Conservation (phyloP, 2,888 invertebrate genomes). For the Caenorhabditis virilis region DNA sequence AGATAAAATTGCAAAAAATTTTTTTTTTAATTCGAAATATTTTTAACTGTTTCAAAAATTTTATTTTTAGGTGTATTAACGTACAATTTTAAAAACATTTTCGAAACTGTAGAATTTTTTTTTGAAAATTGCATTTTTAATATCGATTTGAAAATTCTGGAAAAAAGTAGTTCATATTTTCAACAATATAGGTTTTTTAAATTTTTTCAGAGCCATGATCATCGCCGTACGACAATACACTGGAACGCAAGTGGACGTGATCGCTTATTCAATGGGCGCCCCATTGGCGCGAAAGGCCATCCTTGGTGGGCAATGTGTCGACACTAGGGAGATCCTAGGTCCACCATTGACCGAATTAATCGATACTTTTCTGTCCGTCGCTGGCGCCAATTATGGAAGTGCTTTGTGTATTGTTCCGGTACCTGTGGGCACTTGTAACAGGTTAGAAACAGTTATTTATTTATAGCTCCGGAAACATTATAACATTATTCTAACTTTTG, state of each 20-base stretch:
- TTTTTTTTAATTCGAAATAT: background rate
- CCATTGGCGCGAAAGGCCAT: constrained; percentile 65
- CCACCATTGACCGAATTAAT: constrained; percentile 66
- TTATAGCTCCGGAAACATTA: no score
- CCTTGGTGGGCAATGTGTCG: constrained; percentile 61
- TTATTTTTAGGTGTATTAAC: no score
- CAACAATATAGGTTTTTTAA: background rate
- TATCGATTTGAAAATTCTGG: background rate
- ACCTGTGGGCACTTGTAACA: constrained; percentile 65
- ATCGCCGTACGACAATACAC: constrained; percentile 67
- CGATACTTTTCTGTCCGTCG: constrained; percentile 66
- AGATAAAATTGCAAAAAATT: background rate
- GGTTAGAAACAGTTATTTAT: constrained; percentile 23
- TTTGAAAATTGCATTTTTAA: background rate
- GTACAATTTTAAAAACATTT: background rate
- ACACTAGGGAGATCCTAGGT: constrained; percentile 59
- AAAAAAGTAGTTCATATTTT: background rate
- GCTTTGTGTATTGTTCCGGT: constrained; percentile 64
- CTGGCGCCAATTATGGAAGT: constrained; percentile 67
- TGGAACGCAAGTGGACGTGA: constrained; percentile 62
- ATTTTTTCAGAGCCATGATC: constrained; percentile 57
- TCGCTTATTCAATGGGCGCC: constrained; percentile 67
- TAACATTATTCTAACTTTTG: no score
- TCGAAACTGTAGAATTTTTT: background rate
- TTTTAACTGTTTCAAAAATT: background rate